phyloP scores from a whole-genome alignment of 2,797 vertebrate species.

The Perodicticus potto region DNA sequence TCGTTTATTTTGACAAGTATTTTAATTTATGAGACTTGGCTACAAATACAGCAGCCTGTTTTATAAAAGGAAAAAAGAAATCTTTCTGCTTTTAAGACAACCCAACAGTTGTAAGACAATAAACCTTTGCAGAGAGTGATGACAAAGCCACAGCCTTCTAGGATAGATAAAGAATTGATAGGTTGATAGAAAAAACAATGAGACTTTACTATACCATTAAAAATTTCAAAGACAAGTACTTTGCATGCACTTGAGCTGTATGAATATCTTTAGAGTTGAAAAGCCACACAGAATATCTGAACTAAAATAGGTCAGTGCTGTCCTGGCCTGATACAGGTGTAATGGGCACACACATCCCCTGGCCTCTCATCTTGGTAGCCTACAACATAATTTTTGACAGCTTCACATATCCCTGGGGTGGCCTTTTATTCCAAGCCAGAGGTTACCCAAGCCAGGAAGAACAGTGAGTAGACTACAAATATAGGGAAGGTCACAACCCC shows the following conservation, averaged over 20 bases:
- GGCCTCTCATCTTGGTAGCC: neutral
- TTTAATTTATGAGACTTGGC: constrained; percentile 82
- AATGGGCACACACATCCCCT: neutral
- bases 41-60: constrained; percentile 79
- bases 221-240: constrained; percentile 7
- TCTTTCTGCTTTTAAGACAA: constrained; percentile 65
- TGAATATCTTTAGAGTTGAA: neutral
- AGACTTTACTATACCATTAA: constrained; percentile 9
- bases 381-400: constrained; percentile 6
- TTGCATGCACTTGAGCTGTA: neutral
- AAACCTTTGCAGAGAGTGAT: constrained; percentile 55
- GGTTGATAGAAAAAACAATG: constrained; percentile 41
- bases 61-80: constrained; percentile 49
- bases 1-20: constrained; percentile 84
- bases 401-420: neutral
- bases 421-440: neutral
- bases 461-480: neutral
- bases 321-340: neutral
- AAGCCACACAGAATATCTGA: neutral
- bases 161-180: constrained; percentile 53
- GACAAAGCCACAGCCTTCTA: constrained; percentile 57
- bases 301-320: constrained; percentile 10
- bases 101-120: constrained; percentile 62
- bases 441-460: neutral
- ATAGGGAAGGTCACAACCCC: neutral